These are phyloP conservation scores for Stenoptilia bipunctidactyla DNA, from an alignment of 2,888 invertebrate species.

Conservation along the genomic window DNA sequence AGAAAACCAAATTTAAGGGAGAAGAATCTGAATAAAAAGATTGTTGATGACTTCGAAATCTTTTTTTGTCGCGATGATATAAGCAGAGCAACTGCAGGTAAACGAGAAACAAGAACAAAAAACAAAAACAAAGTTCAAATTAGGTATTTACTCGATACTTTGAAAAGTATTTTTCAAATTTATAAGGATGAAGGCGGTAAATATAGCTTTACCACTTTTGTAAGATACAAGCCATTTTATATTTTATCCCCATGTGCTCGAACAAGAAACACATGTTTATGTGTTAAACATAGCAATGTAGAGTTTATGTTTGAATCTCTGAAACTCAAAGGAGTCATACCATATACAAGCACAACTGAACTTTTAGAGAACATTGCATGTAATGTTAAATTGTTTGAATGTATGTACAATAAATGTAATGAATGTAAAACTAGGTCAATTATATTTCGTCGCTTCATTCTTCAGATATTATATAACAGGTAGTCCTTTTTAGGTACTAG, in stretches of 20 bases:
- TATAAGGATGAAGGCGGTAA: constrained; percentile 12
- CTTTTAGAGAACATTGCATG: constrained; percentile 4
- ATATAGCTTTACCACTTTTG: constrained; percentile 12
- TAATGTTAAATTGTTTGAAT: constrained; percentile 9
- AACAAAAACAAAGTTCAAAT: constrained; percentile 8
- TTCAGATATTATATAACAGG: too few relatives aligned
- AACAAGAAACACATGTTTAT: constrained; percentile 13
- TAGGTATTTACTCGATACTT: constrained; percentile 6
- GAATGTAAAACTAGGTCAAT: constrained; percentile 7
- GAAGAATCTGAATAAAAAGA: constrained; percentile 5
- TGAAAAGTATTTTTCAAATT: constrained; percentile 7
- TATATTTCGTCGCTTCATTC: too few relatives aligned
- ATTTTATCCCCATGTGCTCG: constrained; percentile 6
- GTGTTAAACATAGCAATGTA: too few relatives aligned
- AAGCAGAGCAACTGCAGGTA: constrained; percentile 9
- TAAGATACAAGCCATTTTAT: constrained; percentile 12
- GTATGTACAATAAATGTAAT: constrained; percentile 11
- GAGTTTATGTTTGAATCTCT: constrained; percentile 8
- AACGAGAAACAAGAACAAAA: constrained; percentile 5
- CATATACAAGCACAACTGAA: constrained; percentile 6
- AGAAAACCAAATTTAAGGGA: constrained; percentile 1
- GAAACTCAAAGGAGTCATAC: constrained; percentile 9
- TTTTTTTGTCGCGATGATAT: constrained; percentile 11
- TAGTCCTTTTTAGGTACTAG: too few relatives aligned
- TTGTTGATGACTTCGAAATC: constrained; percentile 1